These are phyloP conservation scores for Amphipyra tragopoginis DNA, from an alignment of 2,888 invertebrate species.

Conservation along the genomic window DNA sequence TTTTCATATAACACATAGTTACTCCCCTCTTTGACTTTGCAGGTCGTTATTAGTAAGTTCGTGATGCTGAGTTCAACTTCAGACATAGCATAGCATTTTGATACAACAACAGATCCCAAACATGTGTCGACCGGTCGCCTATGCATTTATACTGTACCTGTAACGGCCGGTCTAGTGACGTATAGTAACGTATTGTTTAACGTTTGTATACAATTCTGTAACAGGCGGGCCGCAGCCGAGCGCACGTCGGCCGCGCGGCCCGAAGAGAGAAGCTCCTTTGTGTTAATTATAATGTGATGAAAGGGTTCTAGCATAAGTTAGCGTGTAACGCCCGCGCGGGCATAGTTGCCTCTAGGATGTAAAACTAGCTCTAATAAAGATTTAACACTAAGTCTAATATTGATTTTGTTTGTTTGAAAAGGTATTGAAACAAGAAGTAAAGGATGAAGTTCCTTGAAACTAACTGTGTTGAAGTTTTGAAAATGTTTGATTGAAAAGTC, in stretches of 20 bases:
- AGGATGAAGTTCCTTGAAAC: constrained; percentile 93
- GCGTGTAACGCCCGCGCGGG: constrained; percentile 76
- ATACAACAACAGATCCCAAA: constrained; percentile 75
- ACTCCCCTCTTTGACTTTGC: constrained; percentile 88
- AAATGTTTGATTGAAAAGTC: constrained; percentile 88
- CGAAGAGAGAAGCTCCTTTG: constrained; percentile 59
- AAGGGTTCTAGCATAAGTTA: constrained; percentile 83
- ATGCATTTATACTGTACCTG: constrained; percentile 84
- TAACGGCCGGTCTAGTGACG: constrained; percentile 66
- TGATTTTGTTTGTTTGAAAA: constrained; percentile 95
- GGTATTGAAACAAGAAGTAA: constrained; percentile 95
- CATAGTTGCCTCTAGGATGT: constrained; percentile 83
- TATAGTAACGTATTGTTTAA: constrained; percentile 38
- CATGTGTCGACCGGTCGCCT: constrained; percentile 76
- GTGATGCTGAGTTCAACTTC: constrained; percentile 81
- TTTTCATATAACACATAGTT: constrained; percentile 76
- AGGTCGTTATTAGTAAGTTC: constrained; percentile 89
- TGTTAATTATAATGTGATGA: constrained; percentile 63
- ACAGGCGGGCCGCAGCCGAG: constrained; percentile 52
- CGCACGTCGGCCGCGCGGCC: constrained; percentile 53
- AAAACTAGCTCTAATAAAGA: constrained; percentile 87
- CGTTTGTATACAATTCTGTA: constrained; percentile 41
- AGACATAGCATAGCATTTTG: constrained; percentile 80
- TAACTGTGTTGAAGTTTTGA: constrained; percentile 90
- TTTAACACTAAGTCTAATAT: constrained; percentile 90